These are phyloP conservation scores for Kuschelorhynchus macadamiae DNA, from an alignment of 2,888 invertebrate species.

Conservation along the genomic window DNA sequence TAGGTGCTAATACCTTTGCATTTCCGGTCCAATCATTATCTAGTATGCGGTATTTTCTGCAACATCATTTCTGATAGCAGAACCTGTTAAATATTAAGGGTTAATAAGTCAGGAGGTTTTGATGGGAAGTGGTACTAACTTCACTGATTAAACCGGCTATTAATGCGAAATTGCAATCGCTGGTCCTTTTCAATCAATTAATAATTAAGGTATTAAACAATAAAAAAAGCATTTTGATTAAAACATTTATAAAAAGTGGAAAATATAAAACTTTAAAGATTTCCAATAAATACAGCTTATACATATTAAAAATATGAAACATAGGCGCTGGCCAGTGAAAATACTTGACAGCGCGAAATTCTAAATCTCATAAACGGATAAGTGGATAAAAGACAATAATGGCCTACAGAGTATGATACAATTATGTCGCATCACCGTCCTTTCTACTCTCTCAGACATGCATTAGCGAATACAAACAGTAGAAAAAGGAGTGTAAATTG, in stretches of 20 bases:
- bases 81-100: no score
- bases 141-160: slow-evolving; percentile 43
- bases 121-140: slow-evolving; percentile 43
- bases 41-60: no score
- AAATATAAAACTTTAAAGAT: slow-evolving; percentile 67
- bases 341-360: slow-evolving; percentile 64
- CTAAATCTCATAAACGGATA: slow-evolving; percentile 66
- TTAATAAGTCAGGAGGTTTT: slow-evolving; percentile 28
- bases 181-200: slow-evolving; percentile 39
- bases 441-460: slow-evolving; percentile 50
- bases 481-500: slow-evolving; percentile 70
- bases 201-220: slow-evolving; percentile 54
- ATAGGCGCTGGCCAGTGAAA: slow-evolving; percentile 62
- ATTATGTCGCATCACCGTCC: slow-evolving; percentile 46
- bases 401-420: slow-evolving; percentile 65
- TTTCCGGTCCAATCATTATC: background rate
- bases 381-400: slow-evolving; percentile 65
- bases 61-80: no score
- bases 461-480: slow-evolving; percentile 68
- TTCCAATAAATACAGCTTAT: slow-evolving; percentile 67
- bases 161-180: slow-evolving; percentile 43
- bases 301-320: slow-evolving; percentile 66
- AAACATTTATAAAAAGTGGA: slow-evolving; percentile 69
- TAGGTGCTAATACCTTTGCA: slow-evolving; percentile 16
- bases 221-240: slow-evolving; percentile 63